Percentiles rank a stretch among this genome's conserved stretches.
Evolutionary conservation across 2,888 invertebrate genomes (phyloP).

Genomic region (Noctua janthe): DNA sequence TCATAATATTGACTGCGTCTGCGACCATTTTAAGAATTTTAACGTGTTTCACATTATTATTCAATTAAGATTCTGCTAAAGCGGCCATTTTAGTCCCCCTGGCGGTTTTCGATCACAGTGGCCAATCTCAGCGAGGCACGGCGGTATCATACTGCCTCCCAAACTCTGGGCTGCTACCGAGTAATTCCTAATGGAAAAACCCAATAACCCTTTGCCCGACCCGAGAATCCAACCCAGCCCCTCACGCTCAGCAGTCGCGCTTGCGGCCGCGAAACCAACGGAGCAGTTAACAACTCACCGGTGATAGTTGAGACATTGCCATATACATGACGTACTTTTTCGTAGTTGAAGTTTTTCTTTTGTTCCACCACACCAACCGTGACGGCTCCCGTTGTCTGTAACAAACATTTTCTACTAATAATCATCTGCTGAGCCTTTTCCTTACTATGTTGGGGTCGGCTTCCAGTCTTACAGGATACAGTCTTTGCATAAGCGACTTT

Average conservation of each 20-base stretch:
- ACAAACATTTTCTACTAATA: conserved; percentile 28
- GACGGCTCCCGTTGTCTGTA: conserved; percentile 74
- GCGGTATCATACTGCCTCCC: too few species aligned
- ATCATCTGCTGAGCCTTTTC: neutral
- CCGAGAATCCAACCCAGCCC: neutral
- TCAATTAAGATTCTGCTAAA: too few species aligned
- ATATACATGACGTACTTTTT: neutral
- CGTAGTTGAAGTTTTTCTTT: conserved; percentile 52
- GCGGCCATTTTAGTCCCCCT: too few species aligned
- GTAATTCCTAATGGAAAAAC: neutral
- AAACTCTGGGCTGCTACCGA: neutral
- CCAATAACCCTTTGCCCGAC: neutral
- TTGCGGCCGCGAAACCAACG: neutral
- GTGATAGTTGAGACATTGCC: neutral
- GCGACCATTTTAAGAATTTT: too few species aligned
- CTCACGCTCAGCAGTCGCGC: neutral
- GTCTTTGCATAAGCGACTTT: neutral
- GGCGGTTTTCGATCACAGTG: too few species aligned
- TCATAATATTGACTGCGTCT: too few species aligned
- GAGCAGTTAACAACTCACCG: conserved; percentile 21
- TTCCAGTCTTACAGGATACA: neutral
- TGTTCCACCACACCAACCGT: conserved; percentile 68
- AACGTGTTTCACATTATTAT: too few species aligned
- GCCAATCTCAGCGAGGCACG: neutral
- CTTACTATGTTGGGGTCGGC: neutral